Conservation (phyloP, 1,140 invertebrate species). For the Brachionus sp. region DNA sequence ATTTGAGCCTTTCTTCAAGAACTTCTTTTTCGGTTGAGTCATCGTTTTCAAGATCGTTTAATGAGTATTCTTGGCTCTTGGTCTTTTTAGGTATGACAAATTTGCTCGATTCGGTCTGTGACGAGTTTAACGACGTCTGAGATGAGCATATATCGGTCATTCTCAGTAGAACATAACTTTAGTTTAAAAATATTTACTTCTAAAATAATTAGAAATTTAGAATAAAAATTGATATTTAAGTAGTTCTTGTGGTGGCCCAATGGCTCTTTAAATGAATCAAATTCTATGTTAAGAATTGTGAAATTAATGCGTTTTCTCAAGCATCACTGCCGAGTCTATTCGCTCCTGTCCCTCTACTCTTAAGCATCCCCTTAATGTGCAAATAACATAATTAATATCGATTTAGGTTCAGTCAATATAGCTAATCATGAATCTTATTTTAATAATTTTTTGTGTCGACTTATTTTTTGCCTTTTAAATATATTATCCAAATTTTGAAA, state of each 20-base stretch:
- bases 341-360: background rate
- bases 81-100: constrained; percentile 24
- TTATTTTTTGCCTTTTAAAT: background rate
- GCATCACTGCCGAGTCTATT: background rate
- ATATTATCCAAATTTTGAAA: no score
- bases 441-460: background rate
- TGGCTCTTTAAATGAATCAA: background rate
- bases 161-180: background rate
- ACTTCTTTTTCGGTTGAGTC: background rate
- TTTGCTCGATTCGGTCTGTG: background rate
- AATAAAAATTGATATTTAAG: background rate
- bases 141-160: constrained; percentile 25
- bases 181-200: background rate
- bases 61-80: background rate
- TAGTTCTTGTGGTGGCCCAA: background rate
- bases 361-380: background rate
- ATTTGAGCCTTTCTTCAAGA: background rate
- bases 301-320: background rate
- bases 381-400: background rate
- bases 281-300: background rate
- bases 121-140: background rate
- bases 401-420: background rate
- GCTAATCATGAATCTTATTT: background rate
- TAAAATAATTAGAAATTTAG: background rate
- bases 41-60: background rate